phyloP scores from a whole-genome alignment of 2,113 vertebrate genomes.

The Poeciliopsis turrubarensis region DNA sequence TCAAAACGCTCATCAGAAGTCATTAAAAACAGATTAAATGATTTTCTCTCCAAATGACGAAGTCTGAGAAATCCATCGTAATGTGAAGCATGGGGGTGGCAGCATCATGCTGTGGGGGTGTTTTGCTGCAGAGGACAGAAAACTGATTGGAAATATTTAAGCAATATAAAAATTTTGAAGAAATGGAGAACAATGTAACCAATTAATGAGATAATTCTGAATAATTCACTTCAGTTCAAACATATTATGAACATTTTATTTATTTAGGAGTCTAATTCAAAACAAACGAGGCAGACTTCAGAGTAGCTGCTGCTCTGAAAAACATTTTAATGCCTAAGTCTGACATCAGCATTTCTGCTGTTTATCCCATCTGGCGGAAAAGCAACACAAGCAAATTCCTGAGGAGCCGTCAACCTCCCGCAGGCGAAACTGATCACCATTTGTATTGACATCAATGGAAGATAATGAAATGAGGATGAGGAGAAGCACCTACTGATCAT shows the following conservation, averaged over 20 bases:
- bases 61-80: too few species aligned
- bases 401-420: background rate
- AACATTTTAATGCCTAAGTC: background rate
- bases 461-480: background rate
- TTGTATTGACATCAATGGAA: too few species aligned
- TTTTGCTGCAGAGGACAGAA: too few species aligned
- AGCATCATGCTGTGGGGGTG: too few species aligned
- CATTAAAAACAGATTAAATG: too few species aligned
- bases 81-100: too few species aligned
- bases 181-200: background rate
- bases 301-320: background rate
- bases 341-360: background rate
- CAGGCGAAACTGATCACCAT: background rate
- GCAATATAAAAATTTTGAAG: too few species aligned
- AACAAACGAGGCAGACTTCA: background rate
- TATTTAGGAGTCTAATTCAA: background rate
- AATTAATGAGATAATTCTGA: background rate
- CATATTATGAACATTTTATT: background rate
- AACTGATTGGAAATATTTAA: too few species aligned
- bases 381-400: background rate
- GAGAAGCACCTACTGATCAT: constrained; percentile 95
- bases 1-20: too few species aligned
- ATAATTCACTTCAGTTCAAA: background rate
- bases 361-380: background rate
- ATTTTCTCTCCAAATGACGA: too few species aligned